phyloP scores from a whole-genome alignment of 2,888 invertebrate species.

The Platycheirus rosarum region DNA sequence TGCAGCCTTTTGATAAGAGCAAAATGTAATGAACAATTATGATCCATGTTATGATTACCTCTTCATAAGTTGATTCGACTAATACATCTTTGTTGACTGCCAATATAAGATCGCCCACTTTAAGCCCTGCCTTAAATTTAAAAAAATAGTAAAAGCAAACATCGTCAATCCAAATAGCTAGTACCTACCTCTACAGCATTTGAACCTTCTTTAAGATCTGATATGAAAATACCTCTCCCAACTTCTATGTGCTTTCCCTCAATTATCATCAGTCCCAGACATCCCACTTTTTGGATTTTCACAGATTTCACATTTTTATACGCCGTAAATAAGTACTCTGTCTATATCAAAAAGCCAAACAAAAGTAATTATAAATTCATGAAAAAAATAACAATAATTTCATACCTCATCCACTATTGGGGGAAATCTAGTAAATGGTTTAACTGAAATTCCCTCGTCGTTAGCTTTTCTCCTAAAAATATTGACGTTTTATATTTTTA shows the following conservation, averaged over 20 bases:
- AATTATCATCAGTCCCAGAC: slow-evolving; percentile 96
- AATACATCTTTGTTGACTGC: slow-evolving; percentile 97
- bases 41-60: slow-evolving; percentile 83
- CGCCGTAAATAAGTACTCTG: slow-evolving; percentile 63
- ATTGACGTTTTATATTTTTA: not conserved
- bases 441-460: slow-evolving; percentile 90
- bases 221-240: slow-evolving; percentile 95
- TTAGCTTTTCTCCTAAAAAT: slow-evolving; percentile 79
- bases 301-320: slow-evolving; percentile 83
- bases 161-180: too few species aligned
- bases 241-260: slow-evolving; percentile 96
- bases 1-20: slow-evolving; percentile 87
- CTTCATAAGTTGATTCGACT: slow-evolving; percentile 92
- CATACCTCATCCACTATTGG: slow-evolving; percentile 91
- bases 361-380: too few species aligned
- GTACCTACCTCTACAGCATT: slow-evolving; percentile 90
- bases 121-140: slow-evolving; percentile 91
- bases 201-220: slow-evolving; percentile 95
- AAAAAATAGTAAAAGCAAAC: not conserved
- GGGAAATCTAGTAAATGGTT: slow-evolving; percentile 93
- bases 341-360: slow-evolving; percentile 20
- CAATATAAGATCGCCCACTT: slow-evolving; percentile 98
- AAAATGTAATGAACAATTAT: not conserved
- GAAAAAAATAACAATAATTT: too few species aligned
- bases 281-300: slow-evolving; percentile 91